A percentile compares a stretch with the other conserved stretches of the same genome.
phyloP scores from a whole-genome alignment of 2,888 invertebrate genomes.

The Drosophila kambysellisi region DNA sequence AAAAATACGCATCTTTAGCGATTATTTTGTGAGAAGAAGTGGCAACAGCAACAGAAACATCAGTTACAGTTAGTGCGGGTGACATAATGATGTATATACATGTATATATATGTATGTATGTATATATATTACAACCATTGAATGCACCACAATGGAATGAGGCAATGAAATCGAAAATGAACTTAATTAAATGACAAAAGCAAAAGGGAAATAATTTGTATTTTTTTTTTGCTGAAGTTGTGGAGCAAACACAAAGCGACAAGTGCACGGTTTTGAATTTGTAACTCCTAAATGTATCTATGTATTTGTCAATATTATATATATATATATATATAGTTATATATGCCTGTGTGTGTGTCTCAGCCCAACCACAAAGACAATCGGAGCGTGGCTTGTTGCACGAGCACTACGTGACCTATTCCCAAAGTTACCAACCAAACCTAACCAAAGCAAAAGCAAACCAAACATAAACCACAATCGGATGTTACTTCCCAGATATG shows the following conservation, averaged over 20 bases:
- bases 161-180: constrained; percentile 42
- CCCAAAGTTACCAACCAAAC: constrained; percentile 20
- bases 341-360: neutral
- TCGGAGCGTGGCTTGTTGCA: constrained; percentile 48
- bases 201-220: constrained; percentile 22
- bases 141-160: neutral
- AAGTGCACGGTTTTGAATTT: constrained; percentile 23
- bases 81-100: constrained; percentile 37
- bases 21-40: constrained; percentile 8
- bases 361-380: constrained; percentile 40
- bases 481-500: constrained; percentile 22
- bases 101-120: neutral
- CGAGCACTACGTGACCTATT: constrained; percentile 58
- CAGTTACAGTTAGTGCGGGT: constrained; percentile 10
- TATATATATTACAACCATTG: constrained; percentile 8
- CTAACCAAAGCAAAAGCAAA: neutral
- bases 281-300: constrained; percentile 8
- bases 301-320: neutral
- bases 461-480: constrained; percentile 16
- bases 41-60: constrained; percentile 11
- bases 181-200: constrained; percentile 54
- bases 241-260: constrained; percentile 13
- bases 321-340: neutral
- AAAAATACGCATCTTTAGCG: neutral
- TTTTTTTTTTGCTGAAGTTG: neutral